Base-by-base conservation (phyloP, 2,113 vertebrate species). In the Puffinus mauretanicus region DNA sequence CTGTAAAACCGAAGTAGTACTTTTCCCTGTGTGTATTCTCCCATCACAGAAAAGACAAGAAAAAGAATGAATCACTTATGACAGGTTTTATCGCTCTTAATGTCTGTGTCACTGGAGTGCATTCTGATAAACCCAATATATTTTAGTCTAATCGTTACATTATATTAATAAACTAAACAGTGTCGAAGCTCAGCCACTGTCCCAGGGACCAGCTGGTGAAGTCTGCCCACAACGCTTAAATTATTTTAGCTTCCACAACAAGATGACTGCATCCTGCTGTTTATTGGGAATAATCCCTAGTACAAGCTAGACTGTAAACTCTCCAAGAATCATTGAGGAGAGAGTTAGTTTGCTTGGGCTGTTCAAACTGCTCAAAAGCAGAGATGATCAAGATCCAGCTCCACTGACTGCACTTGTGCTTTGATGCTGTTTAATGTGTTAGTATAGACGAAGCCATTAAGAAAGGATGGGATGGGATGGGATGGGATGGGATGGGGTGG, bases 401-500 rank as follows among this genome's bases (percentile, higher is more conserved):
- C 47, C 47, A 51, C n/a, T 25, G 29, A 9, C 16, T 47, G 21
- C 21, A 25, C 19, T 46, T 58, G 21, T 72, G 16, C 19, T 90
- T 49, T 64, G 26, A 40, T 61, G 15, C 1, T 11, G 1, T 51
- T 82, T n/a, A 38, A 69, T 34, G 6, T 27, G 17, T 42, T 34
- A 14, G 16, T 34, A 25, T 5, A 47, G 44, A 49, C 1, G 10
- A 85, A 85, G 9, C 1, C 18, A 26, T 38, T 60, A 38, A 13
- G 62, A 84, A 52, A 47, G 17, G 16, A 61, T 2, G 11, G 44
- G 14, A 64, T 25, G 8, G 20, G 38, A 36, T 11, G 5, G 36
- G 47, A 47, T 13, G 1, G 57, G 36, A 38, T 14, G 0, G 16
- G 27, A 38, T 15, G 2, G 26, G 40, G 27, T 52, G 1, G 29